These are phyloP conservation scores for Elgonia sp. DNA, from an alignment of 2,888 invertebrate genomes.

Conservation along the genomic window DNA sequence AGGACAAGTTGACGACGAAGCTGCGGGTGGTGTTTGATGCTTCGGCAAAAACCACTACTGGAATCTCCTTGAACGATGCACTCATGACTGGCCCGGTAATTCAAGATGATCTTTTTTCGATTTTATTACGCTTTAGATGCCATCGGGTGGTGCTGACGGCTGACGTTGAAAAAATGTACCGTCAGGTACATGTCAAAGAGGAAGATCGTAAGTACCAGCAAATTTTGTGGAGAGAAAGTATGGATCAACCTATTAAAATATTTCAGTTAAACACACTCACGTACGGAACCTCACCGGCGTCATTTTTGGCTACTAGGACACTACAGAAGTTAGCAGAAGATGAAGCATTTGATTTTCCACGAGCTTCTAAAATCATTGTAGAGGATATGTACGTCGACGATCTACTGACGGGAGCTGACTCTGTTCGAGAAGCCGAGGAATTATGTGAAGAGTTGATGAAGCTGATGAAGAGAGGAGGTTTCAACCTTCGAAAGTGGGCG, in stretches of 20 bases:
- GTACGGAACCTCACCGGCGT: slow-evolving; percentile 78
- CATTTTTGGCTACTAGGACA: slow-evolving; percentile 76
- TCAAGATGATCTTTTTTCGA: slow-evolving; percentile 33
- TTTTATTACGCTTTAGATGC: slow-evolving; percentile 7
- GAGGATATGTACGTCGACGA: slow-evolving; percentile 49
- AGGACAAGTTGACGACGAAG: slow-evolving; percentile 23
- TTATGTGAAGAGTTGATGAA: slow-evolving; percentile 1
- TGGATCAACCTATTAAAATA: slow-evolving; percentile 34
- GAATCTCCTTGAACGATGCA: slow-evolving; percentile 23
- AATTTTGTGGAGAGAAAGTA: slow-evolving; percentile 80
- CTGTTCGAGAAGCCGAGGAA: background rate
- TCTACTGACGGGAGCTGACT: slow-evolving; percentile 20
- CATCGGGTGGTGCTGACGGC: slow-evolving; percentile 20
- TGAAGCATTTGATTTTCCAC: slow-evolving; percentile 7
- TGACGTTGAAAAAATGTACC: slow-evolving; percentile 75
- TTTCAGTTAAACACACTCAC: slow-evolving; percentile 80
- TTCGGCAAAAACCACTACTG: slow-evolving; percentile 25
- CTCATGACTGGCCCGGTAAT: slow-evolving; percentile 24
- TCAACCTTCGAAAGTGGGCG: slow-evolving; percentile 45
- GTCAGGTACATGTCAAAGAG: slow-evolving; percentile 71
- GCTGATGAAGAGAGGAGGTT: slow-evolving; percentile 8
- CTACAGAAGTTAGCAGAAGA: slow-evolving; percentile 42
- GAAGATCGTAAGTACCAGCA: slow-evolving; percentile 78
- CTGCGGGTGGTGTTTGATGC: no score
- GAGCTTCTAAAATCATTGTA: slow-evolving; percentile 12